Base-by-base conservation (phyloP, 2,888 invertebrate genomes). In the Drosophila robusta region DNA sequence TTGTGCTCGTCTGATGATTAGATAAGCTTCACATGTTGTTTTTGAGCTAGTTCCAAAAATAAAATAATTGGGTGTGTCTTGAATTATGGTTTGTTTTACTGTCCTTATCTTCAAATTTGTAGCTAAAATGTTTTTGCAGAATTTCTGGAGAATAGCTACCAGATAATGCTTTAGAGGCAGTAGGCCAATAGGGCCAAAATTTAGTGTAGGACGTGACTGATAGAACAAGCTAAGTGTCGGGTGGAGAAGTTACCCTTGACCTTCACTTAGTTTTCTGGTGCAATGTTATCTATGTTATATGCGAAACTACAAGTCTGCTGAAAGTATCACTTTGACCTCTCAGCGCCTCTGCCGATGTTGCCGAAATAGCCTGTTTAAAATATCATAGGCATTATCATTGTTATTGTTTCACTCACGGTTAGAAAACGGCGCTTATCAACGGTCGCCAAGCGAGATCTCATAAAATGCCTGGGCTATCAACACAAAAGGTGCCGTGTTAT, bases 401-500 rank as follows among this genome's bases (percentile, higher is more conserved):
- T 62, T 74, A 14, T 56, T 62, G 38, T 63, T 62, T 47, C 14
- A 57, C 16, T 49, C 12, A 49, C 34, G 18, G 41, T 39, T 57
- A 34, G 14, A 26, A 44, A 54, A 50, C 46, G 14, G 7, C 12
- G 36, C 72, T 87, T 84, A 87, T 82, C 87, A 80, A 61, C 38
- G 6, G 68, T 77, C 63, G 75, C 66, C 75, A 72, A 54, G 64
- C 70, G 52, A 45, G 50, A 58, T 63, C 70, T 64, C 71, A 81
- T 83, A 80, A 86, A 79, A 66, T 52, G 62, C 47, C 73, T 55
- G 39, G 67, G 26, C 73, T 57, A 78, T 83, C 71, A 55, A 49
- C 45, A 64, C 64, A 47, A 76, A 72, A 72, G 76, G 70, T 77
- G 78, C 68, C 70, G 87, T 78, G 80, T 80, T 78, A 81, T 67